Base-by-base conservation (phyloP, 2,888 invertebrate genomes). In the Siphonodentalium dalli region DNA sequence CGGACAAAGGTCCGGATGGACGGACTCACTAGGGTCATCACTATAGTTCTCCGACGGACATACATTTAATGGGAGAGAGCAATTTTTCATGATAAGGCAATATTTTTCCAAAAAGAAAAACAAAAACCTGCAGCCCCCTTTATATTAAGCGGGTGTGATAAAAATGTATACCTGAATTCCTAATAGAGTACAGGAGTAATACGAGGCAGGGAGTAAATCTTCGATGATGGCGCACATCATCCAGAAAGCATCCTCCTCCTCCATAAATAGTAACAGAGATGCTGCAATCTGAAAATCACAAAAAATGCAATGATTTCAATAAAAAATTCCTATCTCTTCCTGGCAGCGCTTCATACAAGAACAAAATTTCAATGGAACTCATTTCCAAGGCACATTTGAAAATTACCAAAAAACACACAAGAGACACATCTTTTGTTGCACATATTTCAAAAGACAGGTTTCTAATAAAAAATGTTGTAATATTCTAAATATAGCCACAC, bases 171-270 rank as follows among this genome's bases (percentile, higher is more conserved):
- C 82, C 79, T 82, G 84, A 26, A 85, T 81, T 13, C 85, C 85
- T 20, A 97, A 87, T 53, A 98, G 85, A 31, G 94, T 94, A 56
- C 93, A 92, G 53, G 94, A 94, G 82, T 96, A 99, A 83, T 97
- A 99, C 2, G 95, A 95, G 46, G 98, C 93, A 31, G 99, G 98
- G 61, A 99, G 84, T 13, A 98, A 85, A 83, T 99, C 97, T 86
- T 99, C 98, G n/a, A 99, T 93, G 70, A 99, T 92, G 4, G 96
- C 91, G 68, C 94, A 92, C 92, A 98, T 93, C 84, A 97, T 90
- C 99, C 99, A 99, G 85, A 99, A 99, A 34, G 93, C 90, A 83
- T 96, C 95, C 83, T 99, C 98, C 84, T 99, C 99, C 82, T 98
- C 97, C 85, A 98, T 87, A 56, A 99, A 87, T 7, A 99, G 85